These are phyloP conservation scores for Coluber constrictor DNA, from an alignment of 2,797 vertebrate genomes.

Conservation along the genomic window DNA sequence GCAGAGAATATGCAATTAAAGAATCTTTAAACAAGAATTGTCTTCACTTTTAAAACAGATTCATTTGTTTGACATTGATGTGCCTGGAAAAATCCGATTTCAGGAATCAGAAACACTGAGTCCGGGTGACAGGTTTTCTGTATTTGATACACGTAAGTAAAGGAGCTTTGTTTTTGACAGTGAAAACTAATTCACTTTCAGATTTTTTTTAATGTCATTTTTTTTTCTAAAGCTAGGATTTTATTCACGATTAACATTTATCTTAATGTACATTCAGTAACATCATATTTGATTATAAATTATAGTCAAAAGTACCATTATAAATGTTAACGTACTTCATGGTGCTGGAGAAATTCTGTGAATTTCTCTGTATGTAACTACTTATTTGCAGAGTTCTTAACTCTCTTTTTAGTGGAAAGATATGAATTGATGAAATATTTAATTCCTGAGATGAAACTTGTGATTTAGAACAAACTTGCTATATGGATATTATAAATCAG, in stretches of 20 bases:
- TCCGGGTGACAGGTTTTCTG: constrained; percentile 83
- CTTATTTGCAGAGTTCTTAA: background rate
- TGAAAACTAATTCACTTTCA: background rate
- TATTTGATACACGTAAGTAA: constrained; percentile 90
- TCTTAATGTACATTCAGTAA: background rate
- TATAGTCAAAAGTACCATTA: background rate
- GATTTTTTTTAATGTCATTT: background rate
- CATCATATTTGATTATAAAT: background rate
- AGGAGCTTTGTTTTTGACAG: background rate
- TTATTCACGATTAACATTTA: background rate
- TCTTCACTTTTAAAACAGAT: constrained; percentile 74
- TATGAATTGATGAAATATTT: background rate
- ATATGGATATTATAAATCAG: background rate
- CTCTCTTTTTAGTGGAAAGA: background rate
- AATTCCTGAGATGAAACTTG: background rate
- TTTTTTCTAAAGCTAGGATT: background rate
- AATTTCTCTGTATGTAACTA: background rate
- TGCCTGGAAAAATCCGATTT: constrained; percentile 94
- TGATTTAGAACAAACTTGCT: background rate
- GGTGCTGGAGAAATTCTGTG: background rate
- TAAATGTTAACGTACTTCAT: background rate
- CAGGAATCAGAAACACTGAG: constrained; percentile 92
- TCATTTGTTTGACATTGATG: constrained; percentile 93
- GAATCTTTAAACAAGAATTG: background rate
- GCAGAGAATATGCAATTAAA: background rate